Percentiles rank a stretch among this genome's conserved stretches.
Conservation (phyloP, 2,888 invertebrate genomes). For the Epinotia nisella region DNA sequence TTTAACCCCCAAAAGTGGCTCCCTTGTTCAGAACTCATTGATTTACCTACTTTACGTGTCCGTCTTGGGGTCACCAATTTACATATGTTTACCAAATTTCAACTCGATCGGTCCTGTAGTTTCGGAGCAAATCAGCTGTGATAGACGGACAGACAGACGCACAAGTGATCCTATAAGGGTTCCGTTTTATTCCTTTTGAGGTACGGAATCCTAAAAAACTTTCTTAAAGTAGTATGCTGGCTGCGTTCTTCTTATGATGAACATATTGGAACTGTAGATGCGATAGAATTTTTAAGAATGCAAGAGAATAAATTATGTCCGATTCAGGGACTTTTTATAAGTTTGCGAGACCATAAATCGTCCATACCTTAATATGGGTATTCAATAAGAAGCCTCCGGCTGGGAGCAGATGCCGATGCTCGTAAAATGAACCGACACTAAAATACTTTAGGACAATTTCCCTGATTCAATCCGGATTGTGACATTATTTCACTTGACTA, state of each 20-base stretch:
- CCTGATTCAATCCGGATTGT: constrained; percentile 59
- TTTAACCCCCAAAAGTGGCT: no score
- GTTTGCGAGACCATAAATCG: constrained; percentile 47
- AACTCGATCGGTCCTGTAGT: no score
- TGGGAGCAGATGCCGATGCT: constrained; percentile 60
- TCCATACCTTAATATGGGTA: constrained; percentile 57
- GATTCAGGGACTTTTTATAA: constrained; percentile 22
- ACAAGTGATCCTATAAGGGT: no score
- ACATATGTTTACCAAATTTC: no score
- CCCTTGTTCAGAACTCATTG: no score
- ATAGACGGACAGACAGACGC: no score
- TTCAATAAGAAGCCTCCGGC: constrained; percentile 60
- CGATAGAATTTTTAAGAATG: neutral
- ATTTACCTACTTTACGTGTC: no score
- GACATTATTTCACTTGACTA: constrained; percentile 24
- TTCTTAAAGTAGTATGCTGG: no score
- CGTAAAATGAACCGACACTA: constrained; percentile 58
- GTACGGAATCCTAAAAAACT: no score
- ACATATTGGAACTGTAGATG: neutral
- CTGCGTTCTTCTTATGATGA: neutral
- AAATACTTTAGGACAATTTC: constrained; percentile 58
- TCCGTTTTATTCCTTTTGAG: no score
- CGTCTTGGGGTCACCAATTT: no score
- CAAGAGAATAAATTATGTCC: constrained; percentile 28
- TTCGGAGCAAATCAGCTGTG: no score